Evolutionary conservation across 2,888 invertebrate genomes (phyloP), one percentile per base, ranked within the genome.

Genomic region (Gnatocerus cornutus): DNA sequence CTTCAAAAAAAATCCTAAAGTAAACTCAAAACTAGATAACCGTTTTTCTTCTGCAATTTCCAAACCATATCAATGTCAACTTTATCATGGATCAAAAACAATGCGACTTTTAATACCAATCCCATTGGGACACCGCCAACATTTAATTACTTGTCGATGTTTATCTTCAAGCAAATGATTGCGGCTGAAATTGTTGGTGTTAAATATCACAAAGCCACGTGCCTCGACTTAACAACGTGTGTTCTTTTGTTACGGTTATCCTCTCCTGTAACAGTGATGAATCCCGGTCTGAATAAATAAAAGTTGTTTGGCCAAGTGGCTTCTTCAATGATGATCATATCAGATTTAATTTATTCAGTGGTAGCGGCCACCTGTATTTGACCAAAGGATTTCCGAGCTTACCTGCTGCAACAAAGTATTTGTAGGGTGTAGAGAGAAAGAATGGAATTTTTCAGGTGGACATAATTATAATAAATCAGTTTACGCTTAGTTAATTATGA

Each of bases 191-290:
- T 75, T 69, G 71, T 53, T 72, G 79, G 80, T 80, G 79, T 80
- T 80, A 79, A 78, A 78, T 80, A 78, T 79, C 80, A 79, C 74
- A 78, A 74, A 77, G 79, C 70, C 80, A 77, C 80, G 79, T 79
- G 80, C 59, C 69, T 16, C 41, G 73, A 77, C 77, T 78, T 76
- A 76, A 55, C 12, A 63, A 46, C 77, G 73, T 72, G 69, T 71
- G 75, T 67, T 69, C 39, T 21, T 52, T 59, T 55, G 65, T 65
- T 56, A 48, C 30, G 45, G 27, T 65, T 56, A 55, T 53, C 52
- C 59, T 37, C 50, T 29, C 45, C 27, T n/a, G 50, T 10, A 48
- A 63, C 58, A 55, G 45, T 33, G 63, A 68, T 62, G 29, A 53
- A 37, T 53, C 59, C 50, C 8, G 12, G 27, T 58, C 68, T 68